These are phyloP conservation scores for Amphipoea lucens DNA, from an alignment of 2,888 invertebrate genomes.

Conservation along the genomic window DNA sequence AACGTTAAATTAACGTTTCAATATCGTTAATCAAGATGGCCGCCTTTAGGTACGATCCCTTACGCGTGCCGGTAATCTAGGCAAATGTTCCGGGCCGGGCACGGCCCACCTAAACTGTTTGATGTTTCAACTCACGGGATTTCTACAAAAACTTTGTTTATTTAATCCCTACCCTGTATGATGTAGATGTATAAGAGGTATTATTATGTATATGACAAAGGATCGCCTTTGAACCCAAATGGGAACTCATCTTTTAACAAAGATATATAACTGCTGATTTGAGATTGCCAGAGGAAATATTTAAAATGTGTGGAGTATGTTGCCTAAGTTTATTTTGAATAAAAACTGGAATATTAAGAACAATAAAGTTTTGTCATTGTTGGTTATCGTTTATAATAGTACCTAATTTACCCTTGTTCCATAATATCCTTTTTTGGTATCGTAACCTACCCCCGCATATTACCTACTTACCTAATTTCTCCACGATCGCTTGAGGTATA, in stretches of 20 bases:
- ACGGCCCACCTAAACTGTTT: slow-evolving; percentile 79
- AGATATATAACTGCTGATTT: background rate
- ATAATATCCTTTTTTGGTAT: background rate
- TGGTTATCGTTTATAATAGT: background rate
- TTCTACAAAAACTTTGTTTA: slow-evolving; percentile 83
- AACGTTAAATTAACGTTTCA: slow-evolving; percentile 37
- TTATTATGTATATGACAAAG: slow-evolving; percentile 36
- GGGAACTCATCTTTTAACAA: slow-evolving; percentile 32
- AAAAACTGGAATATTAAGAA: background rate
- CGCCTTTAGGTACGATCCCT: slow-evolving; percentile 71
- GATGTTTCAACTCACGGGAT: slow-evolving; percentile 84
- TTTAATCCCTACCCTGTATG: slow-evolving; percentile 75
- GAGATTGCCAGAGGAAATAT: background rate
- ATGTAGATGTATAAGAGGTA: slow-evolving; percentile 56
- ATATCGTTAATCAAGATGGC: slow-evolving; percentile 68
- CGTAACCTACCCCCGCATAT: background rate
- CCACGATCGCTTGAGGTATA: background rate
- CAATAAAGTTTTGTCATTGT: background rate
- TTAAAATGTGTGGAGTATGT: background rate
- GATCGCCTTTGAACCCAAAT: slow-evolving; percentile 40
- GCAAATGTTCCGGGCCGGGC: slow-evolving; percentile 79
- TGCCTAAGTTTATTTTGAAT: background rate
- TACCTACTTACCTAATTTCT: background rate
- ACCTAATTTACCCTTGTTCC: no score
- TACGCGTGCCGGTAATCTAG: slow-evolving; percentile 82